These are phyloP conservation scores for Hydrolagus affinis DNA, from an alignment of 2,113 vertebrate genomes.

Conservation along the genomic window DNA sequence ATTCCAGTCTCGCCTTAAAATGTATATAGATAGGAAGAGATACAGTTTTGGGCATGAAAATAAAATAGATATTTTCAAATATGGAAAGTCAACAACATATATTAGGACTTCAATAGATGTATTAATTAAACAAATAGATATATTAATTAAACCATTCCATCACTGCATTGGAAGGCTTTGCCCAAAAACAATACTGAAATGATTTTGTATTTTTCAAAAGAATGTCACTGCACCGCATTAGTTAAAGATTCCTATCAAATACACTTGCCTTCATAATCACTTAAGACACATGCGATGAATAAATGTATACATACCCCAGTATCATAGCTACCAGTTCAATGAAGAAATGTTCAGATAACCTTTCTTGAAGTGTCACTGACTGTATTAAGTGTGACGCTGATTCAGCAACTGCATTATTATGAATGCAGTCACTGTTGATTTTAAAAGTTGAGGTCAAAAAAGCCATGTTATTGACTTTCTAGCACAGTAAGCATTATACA, in stretches of 20 bases:
- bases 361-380: background rate
- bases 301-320: background rate
- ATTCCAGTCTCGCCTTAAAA: background rate
- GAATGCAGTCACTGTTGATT: background rate
- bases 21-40: background rate
- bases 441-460: slow-evolving; percentile 7
- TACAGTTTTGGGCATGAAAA: background rate
- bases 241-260: too few relatives aligned
- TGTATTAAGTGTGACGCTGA: background rate
- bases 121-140: background rate
- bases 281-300: background rate
- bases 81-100: background rate
- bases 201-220: too few relatives aligned
- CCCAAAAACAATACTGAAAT: too few relatives aligned
- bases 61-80: background rate
- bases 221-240: too few relatives aligned
- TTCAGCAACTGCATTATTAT: background rate
- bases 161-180: too few relatives aligned
- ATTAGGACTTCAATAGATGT: background rate
- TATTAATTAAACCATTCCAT: too few relatives aligned
- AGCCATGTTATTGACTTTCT: background rate
- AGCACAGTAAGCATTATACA: slow-evolving; percentile 10
- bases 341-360: background rate
- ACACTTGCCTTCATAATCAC: too few relatives aligned
- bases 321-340: background rate